These are phyloP conservation scores for Cephalotes varians DNA, from an alignment of 2,888 invertebrate genomes.

Conservation along the genomic window DNA sequence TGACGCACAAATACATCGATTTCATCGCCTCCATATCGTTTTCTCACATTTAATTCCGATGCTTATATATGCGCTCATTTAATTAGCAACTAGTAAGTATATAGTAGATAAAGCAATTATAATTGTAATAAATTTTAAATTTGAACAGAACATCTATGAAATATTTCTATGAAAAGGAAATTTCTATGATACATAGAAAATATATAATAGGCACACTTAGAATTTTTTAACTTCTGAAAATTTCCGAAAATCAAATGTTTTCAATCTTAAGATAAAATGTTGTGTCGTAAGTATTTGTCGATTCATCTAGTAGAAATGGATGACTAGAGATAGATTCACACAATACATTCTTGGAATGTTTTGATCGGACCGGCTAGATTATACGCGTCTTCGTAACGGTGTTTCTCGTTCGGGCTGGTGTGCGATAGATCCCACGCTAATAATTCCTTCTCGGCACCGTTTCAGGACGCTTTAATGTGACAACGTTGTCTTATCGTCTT, in stretches of 20 bases:
- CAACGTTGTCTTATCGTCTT: slow-evolving; percentile 65
- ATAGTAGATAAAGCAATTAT: neutral
- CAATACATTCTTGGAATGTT: slow-evolving; percentile 82
- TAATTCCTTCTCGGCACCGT: slow-evolving; percentile 77
- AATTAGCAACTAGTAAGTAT: neutral
- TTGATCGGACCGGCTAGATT: slow-evolving; percentile 75
- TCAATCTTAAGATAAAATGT: neutral
- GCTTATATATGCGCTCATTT: neutral
- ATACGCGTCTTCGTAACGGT: slow-evolving; percentile 80
- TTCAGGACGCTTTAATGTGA: slow-evolving; percentile 72
- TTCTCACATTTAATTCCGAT: slow-evolving; percentile 4
- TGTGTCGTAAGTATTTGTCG: slow-evolving; percentile 2
- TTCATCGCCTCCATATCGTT: slow-evolving; percentile 30
- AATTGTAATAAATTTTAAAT: neutral
- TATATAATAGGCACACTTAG: neutral
- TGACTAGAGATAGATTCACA: slow-evolving; percentile 62
- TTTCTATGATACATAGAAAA: neutral
- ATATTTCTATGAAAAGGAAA: neutral
- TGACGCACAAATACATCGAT: slow-evolving; percentile 28
- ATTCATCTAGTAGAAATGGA: slow-evolving; percentile 26
- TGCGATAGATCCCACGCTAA: slow-evolving; percentile 83
- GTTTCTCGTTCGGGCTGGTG: slow-evolving; percentile 70
- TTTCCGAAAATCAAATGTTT: neutral
- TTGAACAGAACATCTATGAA: neutral
- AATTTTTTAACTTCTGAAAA: neutral